These are phyloP conservation scores for Ophthalmotilapia sp. DNA, from an alignment of 2,113 vertebrate genomes.

Conservation along the genomic window DNA sequence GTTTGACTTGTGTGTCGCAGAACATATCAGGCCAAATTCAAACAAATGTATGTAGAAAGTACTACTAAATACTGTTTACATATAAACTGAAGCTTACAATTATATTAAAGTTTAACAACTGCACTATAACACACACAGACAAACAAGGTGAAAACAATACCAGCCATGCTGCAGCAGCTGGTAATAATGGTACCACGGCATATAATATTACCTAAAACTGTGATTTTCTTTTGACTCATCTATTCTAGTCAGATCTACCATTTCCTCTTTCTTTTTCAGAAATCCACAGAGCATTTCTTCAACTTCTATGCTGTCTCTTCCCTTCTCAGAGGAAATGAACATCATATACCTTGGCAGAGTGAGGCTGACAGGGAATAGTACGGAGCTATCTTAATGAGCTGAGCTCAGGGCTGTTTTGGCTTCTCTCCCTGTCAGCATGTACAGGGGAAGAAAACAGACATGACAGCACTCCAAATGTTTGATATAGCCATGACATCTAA, in stretches of 20 bases:
- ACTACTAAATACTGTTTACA: not conserved
- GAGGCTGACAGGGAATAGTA: constrained; percentile 14
- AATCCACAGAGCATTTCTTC: not conserved
- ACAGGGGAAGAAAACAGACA: not conserved
- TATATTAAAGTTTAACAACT: not conserved
- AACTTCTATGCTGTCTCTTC: not conserved
- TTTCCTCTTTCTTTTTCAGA: not conserved
- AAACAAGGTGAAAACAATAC: not conserved
- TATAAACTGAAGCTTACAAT: not conserved
- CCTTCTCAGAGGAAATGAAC: not conserved
- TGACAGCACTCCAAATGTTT: not conserved
- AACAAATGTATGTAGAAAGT: not conserved
- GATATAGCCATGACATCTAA: not conserved
- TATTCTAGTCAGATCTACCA: not conserved
- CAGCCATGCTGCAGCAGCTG: not conserved
- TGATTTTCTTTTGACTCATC: not conserved
- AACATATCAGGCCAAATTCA: not conserved
- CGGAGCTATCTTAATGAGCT: constrained; percentile 25
- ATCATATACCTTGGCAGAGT: constrained; percentile 13
- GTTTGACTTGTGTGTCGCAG: not conserved
- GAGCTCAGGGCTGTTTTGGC: constrained; percentile 33
- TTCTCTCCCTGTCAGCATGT: constrained; percentile 13
- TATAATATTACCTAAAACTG: not conserved
- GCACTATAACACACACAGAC: not conserved
- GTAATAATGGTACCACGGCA: not conserved